phyloP scores from a whole-genome alignment of 2,113 vertebrate species.

The Motacilla tschutschensis region DNA sequence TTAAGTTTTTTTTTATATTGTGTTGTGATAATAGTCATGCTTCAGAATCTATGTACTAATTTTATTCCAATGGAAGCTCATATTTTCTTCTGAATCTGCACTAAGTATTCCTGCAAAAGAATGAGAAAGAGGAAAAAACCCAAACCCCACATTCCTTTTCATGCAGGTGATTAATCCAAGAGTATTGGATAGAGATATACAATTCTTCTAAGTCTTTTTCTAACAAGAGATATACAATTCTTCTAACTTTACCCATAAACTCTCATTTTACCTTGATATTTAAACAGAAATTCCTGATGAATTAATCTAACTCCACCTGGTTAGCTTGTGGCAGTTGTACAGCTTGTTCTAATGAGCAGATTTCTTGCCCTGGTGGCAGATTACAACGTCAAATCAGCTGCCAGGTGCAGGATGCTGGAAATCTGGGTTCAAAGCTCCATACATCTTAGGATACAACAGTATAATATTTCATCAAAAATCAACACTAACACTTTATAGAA shows the following conservation, averaged over 20 bases:
- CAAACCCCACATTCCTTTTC: background rate
- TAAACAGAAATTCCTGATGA: background rate
- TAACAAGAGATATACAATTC: background rate
- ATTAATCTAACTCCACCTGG: background rate
- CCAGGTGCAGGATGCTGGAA: conserved; percentile 8
- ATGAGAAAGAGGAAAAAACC: background rate
- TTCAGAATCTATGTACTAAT: background rate
- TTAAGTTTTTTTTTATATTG: background rate
- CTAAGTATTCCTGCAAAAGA: background rate
- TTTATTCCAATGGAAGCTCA: background rate
- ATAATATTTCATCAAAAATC: conserved; percentile 34
- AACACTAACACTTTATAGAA: background rate
- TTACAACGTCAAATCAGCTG: background rate
- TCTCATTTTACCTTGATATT: background rate
- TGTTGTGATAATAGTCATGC: background rate
- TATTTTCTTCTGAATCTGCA: background rate
- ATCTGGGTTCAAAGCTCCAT: background rate
- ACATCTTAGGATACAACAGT: background rate
- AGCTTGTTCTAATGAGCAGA: conserved; percentile 8
- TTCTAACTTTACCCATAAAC: background rate
- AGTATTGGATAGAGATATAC: background rate
- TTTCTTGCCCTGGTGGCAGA: background rate
- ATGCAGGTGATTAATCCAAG: background rate
- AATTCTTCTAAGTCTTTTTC: background rate
- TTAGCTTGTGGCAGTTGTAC: background rate